These are phyloP conservation scores for Trachymyrmex cornetzi DNA, from an alignment of 1,140 invertebrate species.

Conservation along the genomic window DNA sequence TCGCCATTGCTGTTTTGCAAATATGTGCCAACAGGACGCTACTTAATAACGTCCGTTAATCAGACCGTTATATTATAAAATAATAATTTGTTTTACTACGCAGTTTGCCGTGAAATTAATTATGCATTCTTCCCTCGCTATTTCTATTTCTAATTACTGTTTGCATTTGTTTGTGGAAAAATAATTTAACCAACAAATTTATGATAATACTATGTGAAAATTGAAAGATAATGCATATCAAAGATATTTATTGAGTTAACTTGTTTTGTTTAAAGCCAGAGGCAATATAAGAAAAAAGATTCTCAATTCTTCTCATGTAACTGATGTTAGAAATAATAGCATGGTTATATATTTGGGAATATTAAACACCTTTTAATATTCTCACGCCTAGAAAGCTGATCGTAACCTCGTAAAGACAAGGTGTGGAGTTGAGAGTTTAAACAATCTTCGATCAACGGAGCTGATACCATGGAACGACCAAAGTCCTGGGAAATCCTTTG, in stretches of 20 bases:
- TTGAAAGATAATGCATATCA: neutral
- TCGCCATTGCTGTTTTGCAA: conserved; percentile 53
- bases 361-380: neutral
- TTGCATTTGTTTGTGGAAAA: neutral
- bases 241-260: neutral
- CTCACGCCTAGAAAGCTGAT: conserved; percentile 28
- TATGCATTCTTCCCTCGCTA: conserved; percentile 23
- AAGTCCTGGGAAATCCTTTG: conserved; percentile 67
- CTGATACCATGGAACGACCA: conserved; percentile 43
- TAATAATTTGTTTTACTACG: conserved; percentile 48
- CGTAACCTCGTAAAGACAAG: conserved; percentile 33
- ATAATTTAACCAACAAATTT: conserved; percentile 6
- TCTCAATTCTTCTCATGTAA: neutral
- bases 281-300: neutral
- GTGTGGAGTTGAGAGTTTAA: conserved; percentile 48
- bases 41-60: conserved; percentile 57
- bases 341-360: neutral
- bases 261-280: neutral
- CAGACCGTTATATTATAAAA: conserved; percentile 42
- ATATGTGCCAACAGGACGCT: conserved; percentile 52
- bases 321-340: neutral
- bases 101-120: conserved; percentile 36
- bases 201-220: neutral
- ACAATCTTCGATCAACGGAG: conserved; percentile 61
- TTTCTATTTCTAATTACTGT: conserved; percentile 23